Percentiles rank a stretch among this genome's conserved stretches.
Conservation (phyloP, 1,140 invertebrate species). For the Halictus rubicundus region DNA sequence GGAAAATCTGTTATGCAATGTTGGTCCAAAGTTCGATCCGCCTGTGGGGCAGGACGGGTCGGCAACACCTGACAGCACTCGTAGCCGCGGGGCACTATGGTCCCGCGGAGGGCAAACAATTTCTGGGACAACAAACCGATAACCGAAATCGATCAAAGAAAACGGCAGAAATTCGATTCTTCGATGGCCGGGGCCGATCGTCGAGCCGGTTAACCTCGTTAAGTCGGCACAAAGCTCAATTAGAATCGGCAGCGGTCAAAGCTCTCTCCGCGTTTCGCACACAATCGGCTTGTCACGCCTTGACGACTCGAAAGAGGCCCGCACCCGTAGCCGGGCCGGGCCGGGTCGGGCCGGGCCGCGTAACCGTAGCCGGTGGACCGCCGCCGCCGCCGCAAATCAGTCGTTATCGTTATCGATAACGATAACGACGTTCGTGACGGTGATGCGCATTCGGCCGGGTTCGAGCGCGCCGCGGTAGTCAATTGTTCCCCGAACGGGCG, state of each 20-base stretch:
- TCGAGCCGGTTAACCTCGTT: background rate
- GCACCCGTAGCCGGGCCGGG: slow-evolving; percentile 35
- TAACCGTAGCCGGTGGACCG: background rate
- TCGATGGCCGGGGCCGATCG: background rate
- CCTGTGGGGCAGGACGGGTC: background rate
- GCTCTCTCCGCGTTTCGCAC: background rate
- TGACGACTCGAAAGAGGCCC: slow-evolving; percentile 57
- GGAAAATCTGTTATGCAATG: slow-evolving; percentile 9
- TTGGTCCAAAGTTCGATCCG: background rate
- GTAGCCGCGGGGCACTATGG: too few species aligned
- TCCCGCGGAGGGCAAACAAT: background rate
- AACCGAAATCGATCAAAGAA: background rate
- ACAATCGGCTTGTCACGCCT: slow-evolving; percentile 33
- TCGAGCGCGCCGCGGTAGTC: background rate
- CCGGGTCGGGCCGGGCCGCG: slow-evolving; percentile 10
- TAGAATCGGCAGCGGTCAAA: slow-evolving; percentile 4
- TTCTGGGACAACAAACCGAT: background rate
- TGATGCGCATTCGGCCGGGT: slow-evolving; percentile 39
- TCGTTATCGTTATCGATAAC: slow-evolving; percentile 60
- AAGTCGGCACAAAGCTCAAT: slow-evolving; percentile 6
- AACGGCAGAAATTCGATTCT: background rate
- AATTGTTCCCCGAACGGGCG: slow-evolving; percentile 65
- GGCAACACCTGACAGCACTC: background rate
- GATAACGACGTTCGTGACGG: slow-evolving; percentile 73
- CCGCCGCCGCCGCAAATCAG: slow-evolving; percentile 39